Base-by-base conservation (phyloP, 2,888 invertebrate species). In the Leptopilina syphax region DNA sequence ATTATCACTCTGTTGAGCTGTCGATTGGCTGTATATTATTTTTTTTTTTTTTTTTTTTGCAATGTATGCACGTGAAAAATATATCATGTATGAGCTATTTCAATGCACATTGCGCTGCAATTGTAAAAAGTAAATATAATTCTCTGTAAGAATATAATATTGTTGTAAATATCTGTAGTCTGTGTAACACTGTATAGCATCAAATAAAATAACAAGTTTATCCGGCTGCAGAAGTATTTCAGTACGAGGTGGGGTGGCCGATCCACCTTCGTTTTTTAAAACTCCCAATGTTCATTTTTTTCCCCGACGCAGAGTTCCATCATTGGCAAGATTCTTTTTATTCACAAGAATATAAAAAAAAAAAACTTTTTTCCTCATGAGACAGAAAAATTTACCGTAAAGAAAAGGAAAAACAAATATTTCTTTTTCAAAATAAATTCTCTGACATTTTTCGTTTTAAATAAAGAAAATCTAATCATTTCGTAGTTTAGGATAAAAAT, bases 161-260 rank as follows among this genome's bases (percentile, higher is more conserved):
- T 91, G 91, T 91, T 91, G 92, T 92, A 92, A 92, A 92, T 90
- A 92, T 92, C 92, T 92, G 92, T 92, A 92, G 92, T 92, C 90
- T 92, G 92, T 91, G 91, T 92, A 92, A 92, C 92, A 92, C 92
- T 91, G 91, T 92, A 92, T 92, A 92, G 92, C 92, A 92, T 92
- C 87, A 92, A 92, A 91, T 90, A 89, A 92, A 92, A 91, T 90
- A 92, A 92, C 92, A 91, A 91, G 91, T 91, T 34, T 83, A 89
- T 90, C 88, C 89, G 89, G 89, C 88, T 89, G 89, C 90, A 88
- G 90, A 91, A 88, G 86, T 86, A 89, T 89, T 34, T 34, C 91
- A 89, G 91, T 91, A 90, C 91, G 91, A 90, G 92, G 91, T 92
- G 92, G 92, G 91, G 90, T 92, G 91, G 91, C 91, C 88, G 89